phyloP scores from a whole-genome alignment of 53 echinoderm and acorn worm species.

The Holothuria leucospilota region DNA sequence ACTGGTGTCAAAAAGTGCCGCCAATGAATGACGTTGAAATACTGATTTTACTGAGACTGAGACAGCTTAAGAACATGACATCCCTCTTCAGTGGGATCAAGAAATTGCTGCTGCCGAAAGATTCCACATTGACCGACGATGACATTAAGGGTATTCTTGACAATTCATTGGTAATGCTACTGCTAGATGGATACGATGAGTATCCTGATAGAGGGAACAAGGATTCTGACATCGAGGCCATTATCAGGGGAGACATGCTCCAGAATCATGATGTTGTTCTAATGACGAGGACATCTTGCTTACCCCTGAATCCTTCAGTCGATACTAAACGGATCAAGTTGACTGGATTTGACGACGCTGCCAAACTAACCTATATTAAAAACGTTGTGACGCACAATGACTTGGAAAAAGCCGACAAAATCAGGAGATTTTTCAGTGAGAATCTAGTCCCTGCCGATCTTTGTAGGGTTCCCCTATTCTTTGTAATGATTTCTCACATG shows the following conservation, averaged over 20 bases:
- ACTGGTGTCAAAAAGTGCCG: background rate
- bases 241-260: background rate
- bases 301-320: background rate
- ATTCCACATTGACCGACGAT: background rate
- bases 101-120: background rate
- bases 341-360: slow-evolving; percentile 9
- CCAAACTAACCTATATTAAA: background rate
- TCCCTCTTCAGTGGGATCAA: background rate
- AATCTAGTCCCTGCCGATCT: background rate
- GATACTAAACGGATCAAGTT: background rate
- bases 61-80: background rate
- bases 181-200: background rate
- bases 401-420: background rate
- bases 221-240: background rate
- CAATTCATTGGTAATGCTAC: background rate
- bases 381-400: background rate
- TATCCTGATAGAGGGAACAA: no score
- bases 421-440: background rate
- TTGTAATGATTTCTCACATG: background rate
- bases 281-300: background rate
- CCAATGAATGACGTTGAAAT: background rate
- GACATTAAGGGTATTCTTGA: background rate
- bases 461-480: background rate
- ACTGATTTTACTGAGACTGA: background rate
- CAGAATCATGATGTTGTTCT: background rate